Base-by-base conservation (phyloP, 2,797 vertebrate genomes). In the Anolis apletophallus region DNA sequence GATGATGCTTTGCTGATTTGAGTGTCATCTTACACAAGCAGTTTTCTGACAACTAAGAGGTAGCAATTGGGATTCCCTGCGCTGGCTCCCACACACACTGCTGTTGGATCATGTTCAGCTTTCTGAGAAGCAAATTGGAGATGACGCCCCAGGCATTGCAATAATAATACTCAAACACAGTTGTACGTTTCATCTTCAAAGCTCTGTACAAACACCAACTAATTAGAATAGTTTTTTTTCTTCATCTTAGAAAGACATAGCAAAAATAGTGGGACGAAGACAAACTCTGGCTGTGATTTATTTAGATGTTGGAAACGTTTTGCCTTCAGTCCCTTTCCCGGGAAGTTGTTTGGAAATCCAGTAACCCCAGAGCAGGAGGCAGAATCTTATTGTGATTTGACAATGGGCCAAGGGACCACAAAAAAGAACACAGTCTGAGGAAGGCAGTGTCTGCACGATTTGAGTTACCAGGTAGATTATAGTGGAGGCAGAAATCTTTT, bases 131-230 rank as follows among this genome's bases (percentile, higher is more conserved):
- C 83, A 84, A 87, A 90, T 50, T 0, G 12, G 89, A 94, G 90
- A 88, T 87, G 80, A 2, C 0, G 0, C 90, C 85, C 29, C 83
- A 86, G 87, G 90, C 92, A 83, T 54, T 52, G 83, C 71, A 84
- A 64, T 84, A 86, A 88, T 81, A 90, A 88, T 87, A 81, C 88
- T 95, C 84, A 88, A 83, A 79, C 91, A 93, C 90, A 92, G 69
- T 88, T 94, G 91, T 87, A 88, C 79, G 88, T 59, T 91, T 95
- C 90, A 91, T 96, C 93, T 95, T 94, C 88, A 93, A 96, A 96
- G 94, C 92, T 88, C 91, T 87, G 59, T 36, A 81, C 83, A 89
- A 91, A 91, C 85, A 93, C 88, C 88, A 92, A 88, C 86, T 93
- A 91, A 94, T 95, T 90, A 88, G 78, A 79, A 81, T 92, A 91